Base-by-base conservation (phyloP, 2,888 invertebrate genomes). In the Xanthia icteritia region DNA sequence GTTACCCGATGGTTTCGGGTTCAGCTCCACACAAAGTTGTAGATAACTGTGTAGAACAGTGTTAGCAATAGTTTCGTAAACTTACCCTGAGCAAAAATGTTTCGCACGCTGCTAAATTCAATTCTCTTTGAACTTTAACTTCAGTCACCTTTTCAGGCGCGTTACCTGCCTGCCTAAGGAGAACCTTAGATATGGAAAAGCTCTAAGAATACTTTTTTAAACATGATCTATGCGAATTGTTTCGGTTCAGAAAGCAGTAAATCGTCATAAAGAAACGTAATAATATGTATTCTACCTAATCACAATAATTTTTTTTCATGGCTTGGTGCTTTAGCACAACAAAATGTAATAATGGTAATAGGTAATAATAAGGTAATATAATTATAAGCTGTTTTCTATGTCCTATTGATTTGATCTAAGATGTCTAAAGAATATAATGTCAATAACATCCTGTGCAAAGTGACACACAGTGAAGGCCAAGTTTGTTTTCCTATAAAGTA, bases 101-200 rank as follows among this genome's bases (percentile, higher is more conserved):
- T 76, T 81, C 79, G 76, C 70, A 64, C 63, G 56, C 67, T 31
- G 60, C 76, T 78, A 83, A 88, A 88, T 84, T 88, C 79, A 85
- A 88, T 88, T 88, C 76, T 63, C 66, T 82, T 82, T 80, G 48
- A 87, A 88, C 73, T 81, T 88, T 85, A 74, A 45, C 75, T 63
- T 64, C 36, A 76, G 73, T 63, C 58, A 27, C 72, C 73, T 79
- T 80, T 72, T 48, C 23, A 65, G 61, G 56, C 45, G 56, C 73
- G 82, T 73, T 78, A 65, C 76, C 70, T 86, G 79, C 76, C 64
- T 85, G 31, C 56, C 17, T 75, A 63, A 80, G 81, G 65, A 69
- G 45, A 23, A 69, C 17, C 11, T 48, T 27, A 58, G 58, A 11
- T 11, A 66, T 42, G 15, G 42, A 42, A 60, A 80, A 73, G 8